These are phyloP conservation scores for Phrynosoma blainvillii DNA, from an alignment of 2,113 vertebrate species.

Conservation along the genomic window DNA sequence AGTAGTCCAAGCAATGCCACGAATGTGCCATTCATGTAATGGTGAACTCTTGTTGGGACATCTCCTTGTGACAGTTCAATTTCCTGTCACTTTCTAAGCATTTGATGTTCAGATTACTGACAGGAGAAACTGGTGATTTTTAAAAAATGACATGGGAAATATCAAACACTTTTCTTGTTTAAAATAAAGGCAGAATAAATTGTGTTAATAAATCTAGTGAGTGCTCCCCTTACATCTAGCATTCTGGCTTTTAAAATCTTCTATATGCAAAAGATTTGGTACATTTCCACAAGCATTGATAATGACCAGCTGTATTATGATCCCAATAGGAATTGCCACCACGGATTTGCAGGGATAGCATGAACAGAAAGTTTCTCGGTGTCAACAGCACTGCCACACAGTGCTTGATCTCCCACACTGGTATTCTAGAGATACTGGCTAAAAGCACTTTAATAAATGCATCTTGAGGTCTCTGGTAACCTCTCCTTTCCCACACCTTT, in stretches of 20 bases:
- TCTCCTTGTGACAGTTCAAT: conserved; percentile 46
- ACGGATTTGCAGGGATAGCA: too few relatives aligned
- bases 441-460: not conserved
- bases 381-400: too few relatives aligned
- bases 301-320: too few relatives aligned
- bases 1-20: not conserved
- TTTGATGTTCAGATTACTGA: conserved; percentile 51
- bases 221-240: not conserved
- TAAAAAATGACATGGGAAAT: not conserved
- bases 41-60: not conserved
- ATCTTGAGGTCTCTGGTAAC: not conserved
- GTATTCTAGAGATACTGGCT: too few relatives aligned
- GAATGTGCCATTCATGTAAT: not conserved
- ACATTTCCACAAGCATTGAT: too few relatives aligned
- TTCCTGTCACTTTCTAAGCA: conserved; percentile 37
- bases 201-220: not conserved
- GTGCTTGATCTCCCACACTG: not conserved
- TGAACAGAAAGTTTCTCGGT: too few relatives aligned
- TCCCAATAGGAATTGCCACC: too few relatives aligned
- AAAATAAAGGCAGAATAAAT: not conserved
- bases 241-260: not conserved
- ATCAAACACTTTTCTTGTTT: conserved; percentile 20
- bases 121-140: conserved; percentile 41
- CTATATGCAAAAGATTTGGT: too few relatives aligned
- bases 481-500: not conserved